Evolutionary conservation across 1,140 invertebrate species (phyloP).

Genomic region (Plutomurus gul): DNA sequence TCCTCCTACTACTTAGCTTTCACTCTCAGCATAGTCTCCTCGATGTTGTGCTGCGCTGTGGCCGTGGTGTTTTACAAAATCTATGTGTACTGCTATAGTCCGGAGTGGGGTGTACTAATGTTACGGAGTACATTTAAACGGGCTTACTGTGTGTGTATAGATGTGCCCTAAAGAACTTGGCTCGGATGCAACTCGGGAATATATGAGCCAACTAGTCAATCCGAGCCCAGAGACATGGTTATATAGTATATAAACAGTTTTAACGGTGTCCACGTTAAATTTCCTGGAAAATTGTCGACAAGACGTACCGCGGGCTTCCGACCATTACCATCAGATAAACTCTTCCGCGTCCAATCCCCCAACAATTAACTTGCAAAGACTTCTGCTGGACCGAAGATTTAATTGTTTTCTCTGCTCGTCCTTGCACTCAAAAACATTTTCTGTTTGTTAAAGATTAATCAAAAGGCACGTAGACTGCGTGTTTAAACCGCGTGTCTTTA

Average conservation of each 20-base stretch:
- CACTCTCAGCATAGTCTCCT: neutral
- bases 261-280: conserved; percentile 26
- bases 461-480: too few relatives aligned
- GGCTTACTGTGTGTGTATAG: too few relatives aligned
- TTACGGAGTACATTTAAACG: too few relatives aligned
- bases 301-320: neutral
- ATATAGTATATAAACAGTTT: neutral
- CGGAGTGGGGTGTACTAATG: neutral
- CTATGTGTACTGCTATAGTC: neutral
- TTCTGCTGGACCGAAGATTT: too few relatives aligned
- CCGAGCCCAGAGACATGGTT: neutral
- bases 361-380: too few relatives aligned
- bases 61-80: neutral
- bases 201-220: conserved; percentile 14
- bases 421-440: too few relatives aligned
- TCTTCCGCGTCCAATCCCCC: too few relatives aligned
- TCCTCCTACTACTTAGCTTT: neutral
- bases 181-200: neutral
- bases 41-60: neutral
- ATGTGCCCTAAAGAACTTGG: too few relatives aligned
- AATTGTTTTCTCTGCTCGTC: too few relatives aligned
- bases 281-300: conserved; percentile 29
- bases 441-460: too few relatives aligned
- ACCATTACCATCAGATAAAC: neutral
- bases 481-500: too few relatives aligned